A percentile compares a stretch with the other conserved stretches of the same genome.
Evolutionary conservation across 2,797 vertebrate genomes (phyloP).

Genomic region (Picus viridis): DNA sequence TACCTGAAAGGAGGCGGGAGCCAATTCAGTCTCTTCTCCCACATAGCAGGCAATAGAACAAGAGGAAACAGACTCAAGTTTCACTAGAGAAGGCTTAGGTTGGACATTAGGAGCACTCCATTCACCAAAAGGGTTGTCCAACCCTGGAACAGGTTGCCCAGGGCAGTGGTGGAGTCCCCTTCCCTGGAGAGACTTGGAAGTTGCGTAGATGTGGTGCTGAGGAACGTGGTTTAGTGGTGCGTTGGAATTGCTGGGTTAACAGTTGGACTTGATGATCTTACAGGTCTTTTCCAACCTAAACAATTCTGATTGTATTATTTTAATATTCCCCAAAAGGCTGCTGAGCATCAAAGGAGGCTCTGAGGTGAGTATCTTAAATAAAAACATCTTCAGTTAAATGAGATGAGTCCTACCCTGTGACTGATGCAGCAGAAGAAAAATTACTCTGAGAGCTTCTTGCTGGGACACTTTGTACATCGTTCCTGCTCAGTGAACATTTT

Average conservation of each 20-base stretch:
- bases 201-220: neutral
- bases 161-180: neutral
- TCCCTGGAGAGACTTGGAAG: neutral
- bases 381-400: neutral
- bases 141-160: too few relatives aligned
- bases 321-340: neutral
- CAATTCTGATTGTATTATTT: neutral
- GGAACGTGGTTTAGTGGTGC: neutral
- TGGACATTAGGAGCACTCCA: too few relatives aligned
- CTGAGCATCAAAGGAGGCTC: neutral
- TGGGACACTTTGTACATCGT: neutral
- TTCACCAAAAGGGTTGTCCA: too few relatives aligned
- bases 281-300: neutral
- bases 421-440: neutral
- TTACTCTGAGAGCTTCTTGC: neutral
- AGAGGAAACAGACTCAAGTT: too few relatives aligned
- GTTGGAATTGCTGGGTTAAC: neutral
- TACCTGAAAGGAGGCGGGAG: too few relatives aligned
- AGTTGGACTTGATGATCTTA: neutral
- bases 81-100: too few relatives aligned
- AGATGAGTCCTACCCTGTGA: neutral
- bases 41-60: too few relatives aligned
- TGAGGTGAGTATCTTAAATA: neutral
- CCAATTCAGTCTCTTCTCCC: too few relatives aligned
- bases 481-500: neutral